These are phyloP conservation scores for Plagodis dolabraria DNA, from an alignment of 2,888 invertebrate species.

Conservation along the genomic window DNA sequence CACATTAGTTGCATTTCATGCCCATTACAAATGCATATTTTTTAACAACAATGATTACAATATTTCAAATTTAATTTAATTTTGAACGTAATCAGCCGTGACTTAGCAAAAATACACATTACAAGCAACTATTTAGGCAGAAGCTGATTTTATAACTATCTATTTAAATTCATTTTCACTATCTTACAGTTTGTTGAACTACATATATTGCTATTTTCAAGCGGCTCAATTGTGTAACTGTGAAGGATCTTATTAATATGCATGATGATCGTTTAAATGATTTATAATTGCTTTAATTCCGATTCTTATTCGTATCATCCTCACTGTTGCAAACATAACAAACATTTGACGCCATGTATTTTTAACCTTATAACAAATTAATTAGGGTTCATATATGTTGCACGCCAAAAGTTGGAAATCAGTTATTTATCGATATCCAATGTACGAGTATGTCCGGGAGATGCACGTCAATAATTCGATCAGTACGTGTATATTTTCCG, in stretches of 20 bases:
- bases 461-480: conserved; percentile 75
- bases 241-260: conserved; percentile 15
- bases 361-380: conserved; percentile 36
- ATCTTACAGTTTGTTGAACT: too few species aligned
- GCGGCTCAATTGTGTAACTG: conserved; percentile 3
- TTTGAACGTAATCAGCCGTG: too few species aligned
- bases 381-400: conserved; percentile 26
- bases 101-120: too few species aligned
- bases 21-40: too few species aligned
- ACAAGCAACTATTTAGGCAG: too few species aligned
- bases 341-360: conserved; percentile 22
- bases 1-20: too few species aligned
- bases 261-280: conserved; percentile 40
- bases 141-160: too few species aligned
- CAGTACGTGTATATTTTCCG: conserved; percentile 60
- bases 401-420: conserved; percentile 12
- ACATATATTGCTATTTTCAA: not conserved
- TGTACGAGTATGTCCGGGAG: conserved; percentile 71
- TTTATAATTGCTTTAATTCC: conserved; percentile 62
- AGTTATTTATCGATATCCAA: conserved; percentile 48
- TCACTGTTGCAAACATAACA: conserved; percentile 34
- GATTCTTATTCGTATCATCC: conserved; percentile 61
- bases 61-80: too few species aligned
- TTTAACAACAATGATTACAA: too few species aligned
- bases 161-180: too few species aligned